Percentiles rank a stretch among this genome's conserved stretches.
These are phyloP conservation scores for Marmota monax DNA, from an alignment of 2,113 vertebrate genomes.

Conservation along the genomic window DNA sequence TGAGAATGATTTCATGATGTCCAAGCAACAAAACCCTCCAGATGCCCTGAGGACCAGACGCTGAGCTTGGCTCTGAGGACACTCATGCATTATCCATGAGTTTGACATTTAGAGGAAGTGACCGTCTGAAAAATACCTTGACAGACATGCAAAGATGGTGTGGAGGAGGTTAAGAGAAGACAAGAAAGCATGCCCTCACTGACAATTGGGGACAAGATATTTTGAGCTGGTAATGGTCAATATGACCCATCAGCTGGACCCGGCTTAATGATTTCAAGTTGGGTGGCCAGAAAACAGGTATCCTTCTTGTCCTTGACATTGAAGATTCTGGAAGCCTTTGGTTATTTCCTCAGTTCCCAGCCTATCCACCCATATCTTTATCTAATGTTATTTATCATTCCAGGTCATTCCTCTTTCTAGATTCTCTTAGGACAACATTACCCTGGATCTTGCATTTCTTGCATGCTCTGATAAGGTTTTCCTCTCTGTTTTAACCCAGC, in stretches of 20 bases:
- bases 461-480: background rate
- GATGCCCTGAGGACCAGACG: background rate
- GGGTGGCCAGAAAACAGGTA: background rate
- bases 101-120: background rate
- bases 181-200: background rate
- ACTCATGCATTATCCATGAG: background rate
- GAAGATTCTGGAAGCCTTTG: too few relatives aligned
- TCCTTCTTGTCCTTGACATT: background rate
- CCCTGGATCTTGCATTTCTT: background rate
- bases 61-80: background rate
- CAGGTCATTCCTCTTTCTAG: background rate
- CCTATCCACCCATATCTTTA: background rate
- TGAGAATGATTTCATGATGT: too few relatives aligned
- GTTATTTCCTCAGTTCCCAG: background rate
- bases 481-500: too few relatives aligned
- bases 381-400: background rate
- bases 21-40: background rate
- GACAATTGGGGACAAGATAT: background rate
- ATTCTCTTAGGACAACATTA: background rate
- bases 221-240: background rate
- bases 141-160: rapidly evolving
- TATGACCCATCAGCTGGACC: background rate
- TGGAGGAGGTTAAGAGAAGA: background rate
- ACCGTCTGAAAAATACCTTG: background rate
- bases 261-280: background rate